Base-by-base conservation (phyloP, 2,797 vertebrate genomes). In the Chanos chanos region DNA sequence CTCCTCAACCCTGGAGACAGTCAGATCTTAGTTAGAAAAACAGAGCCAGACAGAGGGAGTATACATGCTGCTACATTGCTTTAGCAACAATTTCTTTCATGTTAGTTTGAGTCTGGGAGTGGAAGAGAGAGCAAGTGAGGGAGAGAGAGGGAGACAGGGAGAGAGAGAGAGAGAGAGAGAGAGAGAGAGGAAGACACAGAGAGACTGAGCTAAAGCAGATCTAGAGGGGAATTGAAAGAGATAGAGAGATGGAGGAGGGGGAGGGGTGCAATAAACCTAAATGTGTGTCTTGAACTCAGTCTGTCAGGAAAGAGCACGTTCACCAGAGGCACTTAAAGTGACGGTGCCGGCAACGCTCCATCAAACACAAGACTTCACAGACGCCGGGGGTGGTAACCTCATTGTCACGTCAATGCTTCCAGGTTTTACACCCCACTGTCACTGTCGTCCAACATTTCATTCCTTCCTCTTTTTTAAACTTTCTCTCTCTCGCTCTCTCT, bases 161-260 rank as follows among this genome's bases (percentile, higher is more conserved):
- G 22, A 60, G 47, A 40, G 40, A 28, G 41, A 52, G 16, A 28
- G 15, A 59, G 25, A 51, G 8, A n/a, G 18, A 39, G 10, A 52
- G 13, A 18, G 21, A 30, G 27, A 31, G 13, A 61, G 61, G 76
- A 50, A 71, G 59, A 54, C 61, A 72, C 58, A 68, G n/a, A 31
- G 15, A 9, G 13, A 64, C 22, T 22, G 33, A 55, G 21, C 30
- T 16, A 19, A n/a, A n/a, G 40, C 52, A 48, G 48, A 2, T 8
- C 24, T 13, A 5, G 36, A 39, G 13, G 16, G 8, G 36, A 15
- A 16, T 49, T 48, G 54, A 25, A 57, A 12, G 50, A 52, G 54
- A 49, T 55, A 71, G 73, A 51, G 7, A 33, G 12, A 2, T 12
- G 12, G 12, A 33, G 7, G n/a, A 33, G 12, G 24, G 6, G 24